phyloP scores from a whole-genome alignment of 2,797 vertebrate species.

The Propithecus perrieri region DNA sequence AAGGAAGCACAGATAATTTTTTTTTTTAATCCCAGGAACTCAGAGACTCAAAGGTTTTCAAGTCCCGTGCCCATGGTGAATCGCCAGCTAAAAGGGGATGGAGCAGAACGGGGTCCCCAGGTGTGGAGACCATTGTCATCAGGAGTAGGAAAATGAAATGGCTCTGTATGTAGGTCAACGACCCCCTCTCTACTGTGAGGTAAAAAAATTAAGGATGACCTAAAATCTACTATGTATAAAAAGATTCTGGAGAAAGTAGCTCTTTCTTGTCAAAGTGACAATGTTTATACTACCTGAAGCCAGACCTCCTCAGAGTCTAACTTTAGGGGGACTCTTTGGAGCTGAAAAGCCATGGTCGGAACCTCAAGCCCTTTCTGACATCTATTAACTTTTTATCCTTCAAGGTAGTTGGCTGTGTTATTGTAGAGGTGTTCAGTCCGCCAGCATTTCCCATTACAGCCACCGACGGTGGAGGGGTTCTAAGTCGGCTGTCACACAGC shows the following conservation, averaged over 20 bases:
- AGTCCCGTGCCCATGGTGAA: constrained; percentile 86
- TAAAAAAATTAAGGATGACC: constrained; percentile 87
- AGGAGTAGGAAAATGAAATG: constrained; percentile 84
- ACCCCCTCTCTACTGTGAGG: constrained; percentile 85
- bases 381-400: constrained; percentile 85
- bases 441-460: background rate
- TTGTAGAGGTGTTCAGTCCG: constrained; percentile 68
- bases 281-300: constrained; percentile 84
- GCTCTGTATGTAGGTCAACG: constrained; percentile 87
- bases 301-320: constrained; percentile 83
- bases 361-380: constrained; percentile 82
- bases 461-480: constrained; percentile 48
- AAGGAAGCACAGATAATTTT: constrained; percentile 86
- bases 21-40: constrained; percentile 86
- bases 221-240: constrained; percentile 84
- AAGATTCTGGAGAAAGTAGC: constrained; percentile 79
- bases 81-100: constrained; percentile 82
- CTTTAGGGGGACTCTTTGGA: constrained; percentile 83
- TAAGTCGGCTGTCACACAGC: constrained; percentile 50
- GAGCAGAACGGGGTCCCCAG: constrained; percentile 82
- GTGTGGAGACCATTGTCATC: constrained; percentile 85
- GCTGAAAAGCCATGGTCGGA: constrained; percentile 80
- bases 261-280: constrained; percentile 84
- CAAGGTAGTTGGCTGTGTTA: constrained; percentile 77
- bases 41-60: constrained; percentile 87